Conservation (phyloP, 2,797 vertebrate genomes). For the Urosaurus nigricauda region DNA sequence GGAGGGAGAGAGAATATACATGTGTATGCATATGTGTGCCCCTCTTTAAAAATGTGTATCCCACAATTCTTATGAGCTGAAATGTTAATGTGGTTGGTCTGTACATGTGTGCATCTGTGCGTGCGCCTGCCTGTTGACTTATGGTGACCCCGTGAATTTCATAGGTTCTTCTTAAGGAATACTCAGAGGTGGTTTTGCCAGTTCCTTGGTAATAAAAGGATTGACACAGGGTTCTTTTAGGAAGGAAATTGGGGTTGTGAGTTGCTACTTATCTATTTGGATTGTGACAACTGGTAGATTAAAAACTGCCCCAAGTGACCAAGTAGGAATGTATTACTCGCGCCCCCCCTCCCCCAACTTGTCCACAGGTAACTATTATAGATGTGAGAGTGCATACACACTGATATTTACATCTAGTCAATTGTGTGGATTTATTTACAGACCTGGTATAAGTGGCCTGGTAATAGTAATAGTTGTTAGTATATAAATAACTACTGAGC, state of each 20-base stretch:
- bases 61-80: constrained; percentile 40
- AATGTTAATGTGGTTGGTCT: constrained; percentile 22
- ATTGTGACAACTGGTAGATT: neutral
- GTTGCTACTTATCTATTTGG: neutral
- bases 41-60: constrained; percentile 14
- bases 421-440: neutral
- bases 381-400: neutral
- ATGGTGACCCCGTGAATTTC: too few species aligned
- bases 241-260: neutral
- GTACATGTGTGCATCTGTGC: too few species aligned
- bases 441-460: neutral
- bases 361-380: neutral
- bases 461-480: neutral
- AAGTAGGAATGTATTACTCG: neutral
- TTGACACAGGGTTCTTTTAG: neutral
- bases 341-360: neutral
- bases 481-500: neutral
- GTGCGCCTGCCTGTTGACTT: too few species aligned
- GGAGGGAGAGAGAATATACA: too few species aligned
- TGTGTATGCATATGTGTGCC: neutral
- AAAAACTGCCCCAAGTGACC: neutral
- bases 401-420: neutral
- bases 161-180: too few species aligned
- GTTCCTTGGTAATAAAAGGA: neutral
- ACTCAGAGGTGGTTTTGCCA: too few species aligned